Evolutionary conservation across 1,140 invertebrate species (phyloP).

Genomic region (Fopius arisanus): DNA sequence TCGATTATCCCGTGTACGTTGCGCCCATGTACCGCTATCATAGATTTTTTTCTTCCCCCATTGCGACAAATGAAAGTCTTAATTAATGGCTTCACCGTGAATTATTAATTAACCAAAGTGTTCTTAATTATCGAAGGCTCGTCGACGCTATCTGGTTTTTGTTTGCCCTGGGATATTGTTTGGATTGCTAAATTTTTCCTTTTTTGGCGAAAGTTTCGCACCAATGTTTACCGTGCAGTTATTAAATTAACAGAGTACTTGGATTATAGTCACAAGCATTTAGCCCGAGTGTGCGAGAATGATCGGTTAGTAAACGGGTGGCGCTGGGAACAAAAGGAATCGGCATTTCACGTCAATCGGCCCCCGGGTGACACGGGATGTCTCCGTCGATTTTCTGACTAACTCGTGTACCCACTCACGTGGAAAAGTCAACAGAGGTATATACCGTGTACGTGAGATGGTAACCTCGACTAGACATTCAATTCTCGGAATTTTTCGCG

Average conservation of each 20-base stretch:
- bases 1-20: neutral
- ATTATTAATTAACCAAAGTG: neutral
- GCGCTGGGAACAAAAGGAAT: neutral
- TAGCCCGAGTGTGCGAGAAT: neutral
- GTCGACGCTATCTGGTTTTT: neutral
- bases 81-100: neutral
- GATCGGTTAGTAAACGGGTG: neutral
- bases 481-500: neutral
- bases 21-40: neutral
- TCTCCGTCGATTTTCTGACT: neutral
- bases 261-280: neutral
- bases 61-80: slow-evolving; percentile 1
- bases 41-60: neutral
- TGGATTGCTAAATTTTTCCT: no score
- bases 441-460: neutral
- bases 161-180: no score
- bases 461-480: neutral
- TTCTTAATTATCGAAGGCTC: neutral
- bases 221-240: neutral
- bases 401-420: neutral
- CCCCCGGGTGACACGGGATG: neutral
- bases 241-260: neutral
- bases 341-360: neutral
- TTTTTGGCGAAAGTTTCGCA: neutral
- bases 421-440: neutral